Evolutionary conservation across 2,113 vertebrate species (phyloP).

Genomic region (Anthoscopus minutus): DNA sequence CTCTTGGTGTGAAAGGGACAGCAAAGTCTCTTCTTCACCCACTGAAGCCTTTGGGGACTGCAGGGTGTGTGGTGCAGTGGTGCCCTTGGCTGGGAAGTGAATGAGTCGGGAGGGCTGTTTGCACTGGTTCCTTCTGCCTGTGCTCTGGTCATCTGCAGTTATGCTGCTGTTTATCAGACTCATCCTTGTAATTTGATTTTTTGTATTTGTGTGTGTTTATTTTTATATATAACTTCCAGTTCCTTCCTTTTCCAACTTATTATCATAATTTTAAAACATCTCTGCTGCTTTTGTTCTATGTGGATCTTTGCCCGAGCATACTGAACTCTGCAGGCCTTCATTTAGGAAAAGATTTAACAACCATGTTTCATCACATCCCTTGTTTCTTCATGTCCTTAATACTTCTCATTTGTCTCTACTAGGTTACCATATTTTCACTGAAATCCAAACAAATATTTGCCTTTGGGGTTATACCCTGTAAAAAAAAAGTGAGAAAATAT

Average conservation of each 20-base stretch:
- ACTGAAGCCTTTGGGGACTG: background rate
- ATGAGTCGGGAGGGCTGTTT: slow-evolving; percentile 33
- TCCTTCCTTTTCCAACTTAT: slow-evolving; percentile 22
- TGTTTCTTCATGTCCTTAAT: slow-evolving; percentile 10
- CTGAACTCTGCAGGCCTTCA: background rate
- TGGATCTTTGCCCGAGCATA: slow-evolving; percentile 12
- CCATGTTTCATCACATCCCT: background rate
- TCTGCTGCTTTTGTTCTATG: background rate
- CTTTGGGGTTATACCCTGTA: background rate
- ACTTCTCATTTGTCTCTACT: background rate
- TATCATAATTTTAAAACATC: background rate
- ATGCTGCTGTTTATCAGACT: slow-evolving; percentile 22
- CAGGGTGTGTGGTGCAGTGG: rapidly evolving
- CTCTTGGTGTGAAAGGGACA: background rate
- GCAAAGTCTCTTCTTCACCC: background rate
- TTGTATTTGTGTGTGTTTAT: background rate
- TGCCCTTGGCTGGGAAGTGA: background rate
- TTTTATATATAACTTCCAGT: slow-evolving; percentile 31
- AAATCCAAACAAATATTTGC: slow-evolving; percentile 1
- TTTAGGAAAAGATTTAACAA: slow-evolving; percentile 14
- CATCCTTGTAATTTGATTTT: slow-evolving; percentile 13
- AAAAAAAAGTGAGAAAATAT: slow-evolving; percentile 1
- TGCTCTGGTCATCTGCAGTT: background rate
- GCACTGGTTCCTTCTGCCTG: slow-evolving; percentile 30
- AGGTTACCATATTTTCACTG: background rate